Evolutionary conservation across 35 echinoderm and acorn worm genomes (phyloP).

Genomic region (Chiridota heheva): DNA sequence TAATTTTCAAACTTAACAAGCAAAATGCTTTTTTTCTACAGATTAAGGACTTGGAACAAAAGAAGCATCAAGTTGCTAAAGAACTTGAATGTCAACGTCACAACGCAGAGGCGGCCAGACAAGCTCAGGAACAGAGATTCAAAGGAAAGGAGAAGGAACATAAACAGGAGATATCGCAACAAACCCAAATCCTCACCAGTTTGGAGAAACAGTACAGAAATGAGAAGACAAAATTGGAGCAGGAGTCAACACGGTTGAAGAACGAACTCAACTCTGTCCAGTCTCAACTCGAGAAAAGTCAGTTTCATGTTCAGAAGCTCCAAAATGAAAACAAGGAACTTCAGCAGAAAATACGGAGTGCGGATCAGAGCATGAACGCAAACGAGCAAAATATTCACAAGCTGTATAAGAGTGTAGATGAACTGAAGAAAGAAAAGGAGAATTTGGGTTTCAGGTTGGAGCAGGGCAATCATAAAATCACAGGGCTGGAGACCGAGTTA

Average conservation of each 20-base stretch:
- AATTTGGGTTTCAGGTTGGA: constrained; percentile 60
- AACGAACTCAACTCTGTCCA: constrained; percentile 68
- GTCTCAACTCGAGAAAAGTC: constrained; percentile 65
- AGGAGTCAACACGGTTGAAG: constrained; percentile 60
- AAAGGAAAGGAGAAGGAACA: constrained; percentile 90
- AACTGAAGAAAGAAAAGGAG: constrained; percentile 73
- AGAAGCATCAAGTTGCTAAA: constrained; percentile 72
- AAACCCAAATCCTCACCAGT: constrained; percentile 46
- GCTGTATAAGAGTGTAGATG: constrained; percentile 62
- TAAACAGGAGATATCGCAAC: constrained; percentile 75
- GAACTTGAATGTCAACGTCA: constrained; percentile 93
- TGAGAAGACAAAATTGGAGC: constrained; percentile 60
- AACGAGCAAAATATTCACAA: constrained; percentile 54
- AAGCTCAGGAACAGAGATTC: constrained; percentile 59
- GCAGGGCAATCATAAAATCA: constrained; percentile 62
- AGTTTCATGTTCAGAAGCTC: constrained; percentile 49
- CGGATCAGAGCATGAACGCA: constrained; percentile 51
- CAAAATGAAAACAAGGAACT: constrained; percentile 71
- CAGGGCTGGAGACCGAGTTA: constrained; percentile 60
- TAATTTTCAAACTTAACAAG: background rate
- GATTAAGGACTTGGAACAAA: constrained; percentile 67
- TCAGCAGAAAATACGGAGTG: constrained; percentile 44
- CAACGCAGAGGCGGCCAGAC: constrained; percentile 76
- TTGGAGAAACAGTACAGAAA: constrained; percentile 31
- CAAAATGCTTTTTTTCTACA: constrained; percentile 32